Conservation (phyloP, 1,140 invertebrate genomes). For the Gryon sp. region DNA sequence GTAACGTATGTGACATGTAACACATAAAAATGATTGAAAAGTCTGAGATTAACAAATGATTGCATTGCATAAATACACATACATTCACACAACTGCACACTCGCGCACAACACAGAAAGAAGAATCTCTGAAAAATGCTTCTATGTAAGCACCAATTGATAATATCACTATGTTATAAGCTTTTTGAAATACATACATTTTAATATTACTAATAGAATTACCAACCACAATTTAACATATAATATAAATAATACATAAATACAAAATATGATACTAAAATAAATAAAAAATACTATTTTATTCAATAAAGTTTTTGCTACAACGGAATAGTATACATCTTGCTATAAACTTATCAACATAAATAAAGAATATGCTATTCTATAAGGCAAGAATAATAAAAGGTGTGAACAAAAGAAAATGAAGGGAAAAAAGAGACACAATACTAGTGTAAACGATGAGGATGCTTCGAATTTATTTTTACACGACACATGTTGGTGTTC, state of each 20-base stretch:
- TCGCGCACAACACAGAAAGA: slow-evolving; percentile 57
- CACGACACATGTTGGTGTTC: slow-evolving; percentile 73
- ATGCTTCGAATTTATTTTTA: slow-evolving; percentile 80
- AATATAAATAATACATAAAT: slow-evolving; percentile 68
- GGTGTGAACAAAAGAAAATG: not conserved
- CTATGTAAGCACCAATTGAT: slow-evolving; percentile 74
- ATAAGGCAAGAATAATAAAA: slow-evolving; percentile 66
- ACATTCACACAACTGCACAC: slow-evolving; percentile 50
- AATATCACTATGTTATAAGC: slow-evolving; percentile 78
- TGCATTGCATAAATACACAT: slow-evolving; percentile 42
- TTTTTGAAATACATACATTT: slow-evolving; percentile 73
- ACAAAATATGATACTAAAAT: slow-evolving; percentile 69
- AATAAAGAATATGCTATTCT: slow-evolving; percentile 69
- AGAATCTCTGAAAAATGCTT: slow-evolving; percentile 67
- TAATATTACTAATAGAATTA: slow-evolving; percentile 64
- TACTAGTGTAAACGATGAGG: slow-evolving; percentile 69
- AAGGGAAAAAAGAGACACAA: slow-evolving; percentile 30
- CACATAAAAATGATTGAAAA: slow-evolving; percentile 44
- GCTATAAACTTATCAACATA: slow-evolving; percentile 69
- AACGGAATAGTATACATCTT: slow-evolving; percentile 75
- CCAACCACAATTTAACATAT: slow-evolving; percentile 60
- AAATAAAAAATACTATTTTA: slow-evolving; percentile 76
- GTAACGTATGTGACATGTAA: slow-evolving; percentile 35
- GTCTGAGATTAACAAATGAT: slow-evolving; percentile 56
- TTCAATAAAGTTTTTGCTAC: slow-evolving; percentile 78